Evolutionary conservation across 2,888 invertebrate genomes (phyloP).

Genomic region (Drosophila conformis): DNA sequence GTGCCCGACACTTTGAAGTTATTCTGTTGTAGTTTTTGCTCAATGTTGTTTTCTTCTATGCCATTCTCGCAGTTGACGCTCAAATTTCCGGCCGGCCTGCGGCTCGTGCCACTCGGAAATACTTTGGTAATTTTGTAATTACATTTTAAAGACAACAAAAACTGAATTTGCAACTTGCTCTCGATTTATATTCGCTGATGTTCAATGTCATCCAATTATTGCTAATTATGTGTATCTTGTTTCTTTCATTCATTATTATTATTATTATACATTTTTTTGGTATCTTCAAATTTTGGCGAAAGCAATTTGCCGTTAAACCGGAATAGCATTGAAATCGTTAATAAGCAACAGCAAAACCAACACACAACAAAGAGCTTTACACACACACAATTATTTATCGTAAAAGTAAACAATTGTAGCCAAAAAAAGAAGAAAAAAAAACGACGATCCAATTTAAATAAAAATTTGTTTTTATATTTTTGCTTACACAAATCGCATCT

Average conservation of each 20-base stretch:
- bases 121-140: conserved; percentile 74
- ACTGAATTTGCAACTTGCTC: conserved; percentile 28
- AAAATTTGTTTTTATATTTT: conserved; percentile 24
- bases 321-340: conserved; percentile 49
- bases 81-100: conserved; percentile 55
- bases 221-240: conserved; percentile 55
- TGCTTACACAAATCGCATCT: not conserved
- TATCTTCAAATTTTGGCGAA: conserved; percentile 13
- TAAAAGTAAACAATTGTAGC: conserved; percentile 47
- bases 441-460: conserved; percentile 56
- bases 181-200: conserved; percentile 1
- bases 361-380: conserved; percentile 13
- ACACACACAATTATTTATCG: conserved; percentile 28
- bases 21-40: conserved; percentile 39
- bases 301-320: conserved; percentile 55
- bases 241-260: conserved; percentile 41
- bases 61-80: conserved; percentile 71
- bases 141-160: conserved; percentile 66
- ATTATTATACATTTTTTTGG: not conserved
- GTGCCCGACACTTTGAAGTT: conserved; percentile 58
- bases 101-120: conserved; percentile 63
- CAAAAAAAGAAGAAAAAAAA: conserved; percentile 15
- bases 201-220: conserved; percentile 66
- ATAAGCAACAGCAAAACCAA: conserved; percentile 23
- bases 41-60: conserved; percentile 46